Evolutionary conservation across 2,888 invertebrate species (phyloP), one percentile per base, ranked within the genome.

Genomic region (Erpobdella octoculata): DNA sequence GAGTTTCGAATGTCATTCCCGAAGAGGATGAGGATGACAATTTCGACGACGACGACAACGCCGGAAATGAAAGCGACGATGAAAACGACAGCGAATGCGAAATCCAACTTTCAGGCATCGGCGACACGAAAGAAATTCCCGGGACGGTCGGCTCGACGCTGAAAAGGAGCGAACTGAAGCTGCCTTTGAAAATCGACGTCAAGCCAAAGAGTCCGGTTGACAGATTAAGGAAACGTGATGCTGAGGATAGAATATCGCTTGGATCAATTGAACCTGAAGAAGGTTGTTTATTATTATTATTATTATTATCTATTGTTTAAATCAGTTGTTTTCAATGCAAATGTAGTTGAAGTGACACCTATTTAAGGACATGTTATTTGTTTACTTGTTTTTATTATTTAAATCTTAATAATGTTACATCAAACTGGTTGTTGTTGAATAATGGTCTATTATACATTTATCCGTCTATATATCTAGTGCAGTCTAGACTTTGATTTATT

Each of bases 191-290:
- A n/a, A 21, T 28, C 21, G 53, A 28, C n/a, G 21, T 28, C 21
- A 53, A 53, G 28, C 53, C 2, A 8, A 15, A 8, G 1, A 28
- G 53, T 25, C 53, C 53, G 9, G 53, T 53, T 8, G 53, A 28
- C 6, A 53, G 28, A 28, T 28, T 53, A 6, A 21, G 21, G 21
- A 53, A 53, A 28, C 12, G 28, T 25, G 53, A 53, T 53, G 53
- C 53, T 8, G n/a, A n/a, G n/a, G 53, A 53, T 8, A 53, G 8
- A 28, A 1, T n/a, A 8, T 33, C 35, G 1, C 31, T 62, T n/a
- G 62, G 62, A 2, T 62, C 62, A 2, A n/a, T 62, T 2, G 62
- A 62, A 28, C 62, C 62, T 5, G 62, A 62, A 31, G 62, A 62
- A 5, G 62, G 62, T 62, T 31, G 35, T 28, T 62, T n/a, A n/a